These are phyloP conservation scores for Pagrus major DNA, from an alignment of 2,113 vertebrate genomes.

Conservation along the genomic window DNA sequence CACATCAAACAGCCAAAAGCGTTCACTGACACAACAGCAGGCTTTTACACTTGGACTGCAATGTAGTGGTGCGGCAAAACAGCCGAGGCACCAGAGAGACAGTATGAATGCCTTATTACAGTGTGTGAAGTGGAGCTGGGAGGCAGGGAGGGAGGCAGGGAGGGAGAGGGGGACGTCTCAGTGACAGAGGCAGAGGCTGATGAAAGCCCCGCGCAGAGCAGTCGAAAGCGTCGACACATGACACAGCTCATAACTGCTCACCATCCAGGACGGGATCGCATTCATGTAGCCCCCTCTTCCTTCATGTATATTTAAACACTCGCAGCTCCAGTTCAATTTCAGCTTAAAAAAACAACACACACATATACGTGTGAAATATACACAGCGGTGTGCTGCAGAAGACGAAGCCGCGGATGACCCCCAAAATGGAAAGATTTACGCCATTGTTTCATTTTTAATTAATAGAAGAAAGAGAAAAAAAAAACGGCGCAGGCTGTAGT, in stretches of 20 bases:
- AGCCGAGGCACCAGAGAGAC: slow-evolving; percentile 58
- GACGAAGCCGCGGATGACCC: slow-evolving; percentile 24
- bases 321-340: slow-evolving; percentile 51
- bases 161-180: slow-evolving; percentile 60
- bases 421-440: slow-evolving; percentile 33
- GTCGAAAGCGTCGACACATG: slow-evolving; percentile 71
- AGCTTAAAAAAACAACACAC: slow-evolving; percentile 44
- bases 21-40: slow-evolving; percentile 55
- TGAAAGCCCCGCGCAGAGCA: slow-evolving; percentile 71
- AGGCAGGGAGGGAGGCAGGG: slow-evolving; percentile 58
- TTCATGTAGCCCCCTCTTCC: slow-evolving; percentile 66
- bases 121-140: slow-evolving; percentile 70
- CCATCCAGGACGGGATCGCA: slow-evolving; percentile 67
- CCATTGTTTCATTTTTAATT: slow-evolving; percentile 57
- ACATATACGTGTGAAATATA: not conserved
- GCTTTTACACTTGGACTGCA: slow-evolving; percentile 69
- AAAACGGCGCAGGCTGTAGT: slow-evolving; percentile 63
- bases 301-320: slow-evolving; percentile 79
- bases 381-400: not conserved
- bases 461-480: too few species aligned
- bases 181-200: slow-evolving; percentile 77
- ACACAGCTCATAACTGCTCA: slow-evolving; percentile 79
- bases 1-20: slow-evolving; percentile 40
- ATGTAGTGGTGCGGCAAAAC: slow-evolving; percentile 72
- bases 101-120: slow-evolving; percentile 68